phyloP scores from a whole-genome alignment of 1,140 invertebrate species.

The Drosophila athabasca region DNA sequence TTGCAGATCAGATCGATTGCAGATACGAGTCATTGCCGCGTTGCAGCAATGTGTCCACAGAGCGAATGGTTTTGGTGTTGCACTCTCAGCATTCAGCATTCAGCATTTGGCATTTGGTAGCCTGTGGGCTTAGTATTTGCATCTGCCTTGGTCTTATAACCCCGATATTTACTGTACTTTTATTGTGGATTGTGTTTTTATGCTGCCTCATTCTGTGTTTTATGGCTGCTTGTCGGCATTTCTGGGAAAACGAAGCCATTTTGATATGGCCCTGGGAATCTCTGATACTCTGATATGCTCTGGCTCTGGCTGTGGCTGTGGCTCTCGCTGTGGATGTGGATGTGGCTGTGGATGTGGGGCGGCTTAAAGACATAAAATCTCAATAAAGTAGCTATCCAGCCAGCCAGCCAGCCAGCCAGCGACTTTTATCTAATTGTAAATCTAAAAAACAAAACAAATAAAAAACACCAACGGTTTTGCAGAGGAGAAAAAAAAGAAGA shows the following conservation, averaged over 20 bases:
- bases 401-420: constrained; percentile 34
- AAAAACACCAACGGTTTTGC: constrained; percentile 30
- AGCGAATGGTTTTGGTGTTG: too few species aligned
- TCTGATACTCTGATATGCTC: constrained; percentile 28
- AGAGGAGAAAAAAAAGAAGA: constrained; percentile 9
- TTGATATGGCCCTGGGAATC: constrained; percentile 60
- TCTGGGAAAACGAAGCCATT: constrained; percentile 60
- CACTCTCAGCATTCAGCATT: too few species aligned
- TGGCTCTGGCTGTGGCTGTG: neutral
- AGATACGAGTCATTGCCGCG: too few species aligned
- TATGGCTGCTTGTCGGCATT: constrained; percentile 63
- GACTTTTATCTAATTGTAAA: constrained; percentile 80
- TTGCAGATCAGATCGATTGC: too few species aligned
- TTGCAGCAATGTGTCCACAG: too few species aligned
- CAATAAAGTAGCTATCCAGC: constrained; percentile 69
- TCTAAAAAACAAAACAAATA: constrained; percentile 62
- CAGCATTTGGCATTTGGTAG: too few species aligned
- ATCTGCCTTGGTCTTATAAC: too few species aligned
- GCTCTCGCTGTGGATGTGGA: too few species aligned
- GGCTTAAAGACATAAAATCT: constrained; percentile 80
- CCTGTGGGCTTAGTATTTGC: neutral
- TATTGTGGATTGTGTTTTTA: constrained; percentile 42
- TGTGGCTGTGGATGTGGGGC: constrained; percentile 9
- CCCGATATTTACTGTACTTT: constrained; percentile 30
- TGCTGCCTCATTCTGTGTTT: constrained; percentile 68